Conservation (phyloP, 2,113 vertebrate genomes). For the Tautogolabrus adspersus region DNA sequence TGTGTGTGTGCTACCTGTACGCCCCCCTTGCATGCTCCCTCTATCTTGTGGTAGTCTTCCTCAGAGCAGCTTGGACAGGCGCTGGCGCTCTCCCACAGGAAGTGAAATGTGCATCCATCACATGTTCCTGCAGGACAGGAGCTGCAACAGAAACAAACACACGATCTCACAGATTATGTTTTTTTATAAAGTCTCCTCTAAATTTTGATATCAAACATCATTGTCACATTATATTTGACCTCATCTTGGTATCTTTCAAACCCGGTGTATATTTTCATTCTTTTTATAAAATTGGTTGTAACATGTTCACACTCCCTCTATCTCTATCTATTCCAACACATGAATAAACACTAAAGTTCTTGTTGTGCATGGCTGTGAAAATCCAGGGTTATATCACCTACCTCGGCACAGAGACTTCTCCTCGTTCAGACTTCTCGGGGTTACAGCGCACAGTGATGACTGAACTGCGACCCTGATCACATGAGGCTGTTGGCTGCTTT, state of each 20-base stretch:
- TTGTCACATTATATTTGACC: neutral
- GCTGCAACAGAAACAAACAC: slow-evolving; percentile 68
- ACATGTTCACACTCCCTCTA: neutral
- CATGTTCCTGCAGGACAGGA: slow-evolving; percentile 92
- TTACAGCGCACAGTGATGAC: slow-evolving; percentile 91
- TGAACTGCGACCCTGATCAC: slow-evolving; percentile 89
- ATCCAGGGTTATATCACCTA: slow-evolving; percentile 44
- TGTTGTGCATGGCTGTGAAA: too few species aligned
- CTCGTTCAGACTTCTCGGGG: slow-evolving; percentile 83
- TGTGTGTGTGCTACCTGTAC: slow-evolving; percentile 83
- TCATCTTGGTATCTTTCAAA: too few species aligned
- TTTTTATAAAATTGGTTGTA: too few species aligned
- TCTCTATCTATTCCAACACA: too few species aligned
- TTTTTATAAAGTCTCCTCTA: too few species aligned
- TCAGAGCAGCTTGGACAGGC: slow-evolving; percentile 89
- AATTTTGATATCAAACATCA: neutral
- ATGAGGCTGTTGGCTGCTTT: slow-evolving; percentile 88
- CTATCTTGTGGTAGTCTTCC: slow-evolving; percentile 89
- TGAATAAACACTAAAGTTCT: too few species aligned
- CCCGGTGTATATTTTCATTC: too few species aligned
- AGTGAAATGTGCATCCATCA: slow-evolving; percentile 92
- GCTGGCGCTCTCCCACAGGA: slow-evolving; percentile 90
- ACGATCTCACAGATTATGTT: neutral
- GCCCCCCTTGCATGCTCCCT: slow-evolving; percentile 90
- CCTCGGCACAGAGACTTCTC: slow-evolving; percentile 90